A percentile compares a stretch with the other conserved stretches of the same genome.
phyloP scores from a whole-genome alignment of 2,888 invertebrate genomes.

The Melanotus villosus region DNA sequence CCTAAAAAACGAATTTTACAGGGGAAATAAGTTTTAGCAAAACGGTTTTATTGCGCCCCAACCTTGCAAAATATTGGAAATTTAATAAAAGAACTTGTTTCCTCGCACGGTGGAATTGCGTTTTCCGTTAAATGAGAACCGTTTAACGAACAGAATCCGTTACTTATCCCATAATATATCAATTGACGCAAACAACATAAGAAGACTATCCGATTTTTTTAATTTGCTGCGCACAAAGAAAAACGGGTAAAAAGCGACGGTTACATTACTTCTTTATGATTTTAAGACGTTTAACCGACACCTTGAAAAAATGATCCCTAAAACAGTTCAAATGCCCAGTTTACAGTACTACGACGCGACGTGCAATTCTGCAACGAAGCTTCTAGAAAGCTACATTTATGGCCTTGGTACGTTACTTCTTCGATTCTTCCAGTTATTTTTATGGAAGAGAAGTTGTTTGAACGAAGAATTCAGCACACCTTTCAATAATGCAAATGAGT shows the following conservation, averaged over 20 bases:
- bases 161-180: conserved; percentile 12
- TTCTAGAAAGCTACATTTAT: no score
- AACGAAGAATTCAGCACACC: no score
- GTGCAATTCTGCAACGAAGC: no score
- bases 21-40: neutral
- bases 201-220: neutral
- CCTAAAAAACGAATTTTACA: conserved; percentile 46
- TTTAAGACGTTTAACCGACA: neutral
- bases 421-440: no score
- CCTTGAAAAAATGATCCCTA: neutral
- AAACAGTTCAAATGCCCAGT: neutral
- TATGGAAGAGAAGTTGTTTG: no score
- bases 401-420: no score
- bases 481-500: no score
- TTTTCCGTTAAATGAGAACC: conserved; percentile 26
- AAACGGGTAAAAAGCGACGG: no score
- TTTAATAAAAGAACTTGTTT: neutral
- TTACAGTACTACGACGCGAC: no score
- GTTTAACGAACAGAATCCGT: conserved; percentile 7
- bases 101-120: no score
- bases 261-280: neutral
- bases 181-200: neutral
- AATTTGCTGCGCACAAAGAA: neutral
- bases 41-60: conserved; percentile 13
- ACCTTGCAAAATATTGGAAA: neutral